Evolutionary conservation across 2,797 vertebrate species (phyloP), one percentile per base, ranked within the genome.

Genomic region (Takifugu rubripes): DNA sequence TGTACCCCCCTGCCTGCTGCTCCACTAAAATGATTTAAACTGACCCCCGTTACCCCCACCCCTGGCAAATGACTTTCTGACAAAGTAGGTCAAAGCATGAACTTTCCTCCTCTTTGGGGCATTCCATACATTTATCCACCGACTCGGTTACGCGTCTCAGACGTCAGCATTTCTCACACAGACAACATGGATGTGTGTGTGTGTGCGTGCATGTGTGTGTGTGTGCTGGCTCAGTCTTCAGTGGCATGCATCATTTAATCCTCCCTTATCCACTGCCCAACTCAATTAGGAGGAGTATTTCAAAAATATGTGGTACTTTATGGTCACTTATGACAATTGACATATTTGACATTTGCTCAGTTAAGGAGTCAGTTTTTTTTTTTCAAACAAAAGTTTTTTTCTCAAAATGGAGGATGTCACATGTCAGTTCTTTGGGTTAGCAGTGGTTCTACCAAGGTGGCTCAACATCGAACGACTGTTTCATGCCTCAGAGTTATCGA

Each of bases 71-170:
- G 45, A 59, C 55, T 36, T 14, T 62, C 61, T 52, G 53, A 47
- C 52, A 63, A 79, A 74, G 66, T 68, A 56, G 73, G 75, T 80
- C 66, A 74, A 63, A 62, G 56, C 49, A 54, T 49, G 16, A 72
- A 52, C 69, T 40, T 15, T 25, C 46, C 68, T 65, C 58, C 68
- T 68, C 68, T 69, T 66, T 54, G 6, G 64, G 63, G 66, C 71
- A 77, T 78, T 81, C 69, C 61, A 66, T 74, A 78, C 63, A 52
- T 82, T 79, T 66, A 58, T 67, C 56, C 31, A 5, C 49, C 58
- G 42, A 67, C 61, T 17, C 29, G 0, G 25, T 77, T 49, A 61
- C 69, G 63, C 42, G 49, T 59, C 64, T 54, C 29, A 36, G 48
- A 59, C 52, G 47, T 45, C n/a, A 52, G 25, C 43, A 25, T 63